Base-by-base conservation (phyloP, 2,888 invertebrate genomes). In the Aelia acuminata region DNA sequence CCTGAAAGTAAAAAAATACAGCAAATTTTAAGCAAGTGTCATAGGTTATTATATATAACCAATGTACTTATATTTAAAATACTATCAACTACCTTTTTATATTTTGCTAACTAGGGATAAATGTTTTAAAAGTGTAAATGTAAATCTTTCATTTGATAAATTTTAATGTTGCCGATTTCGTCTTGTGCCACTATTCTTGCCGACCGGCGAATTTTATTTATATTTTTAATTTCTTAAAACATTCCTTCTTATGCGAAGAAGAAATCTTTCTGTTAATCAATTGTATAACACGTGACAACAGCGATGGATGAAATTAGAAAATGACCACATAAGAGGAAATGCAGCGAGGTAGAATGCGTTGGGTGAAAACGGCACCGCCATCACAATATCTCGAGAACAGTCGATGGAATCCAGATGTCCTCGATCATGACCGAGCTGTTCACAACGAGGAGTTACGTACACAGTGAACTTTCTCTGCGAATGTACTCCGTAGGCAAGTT, bases 401-500 rank as follows among this genome's bases (percentile, higher is more conserved):
- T 31, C n/a, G 53, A 53, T n/a, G 53, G 53, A 53, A 53, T 63
- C 63, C 31, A 31, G 63, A 35, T 70, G 63, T 35, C 63, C 63
- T 35, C 63, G 63, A 70, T 70, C 63, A 70, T 70, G 63, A 70
- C 63, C 63, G 63, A 35, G 63, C 63, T 20, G 63, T 70, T 63
- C 31, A 35, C 63, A 35, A 31, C 8, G 15, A 22, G 63, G 3
- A 31, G 63, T 70, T 70, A 70, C 63, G 63, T 70, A 70, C 63
- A 2, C 35, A 35, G 7, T 18, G 35, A 22, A 70, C 63, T 70
- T 70, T 70, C 63, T 70, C 63, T 35, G 35, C 63, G 35, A 70
- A 35, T 70, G 63, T 35, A 70, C 63, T 63, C 63, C 18, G 15
- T 15, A 7, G 35, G 15, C 31, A 31, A 70, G 63, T 70, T 70